Evolutionary conservation across 2,113 vertebrate genomes (phyloP).

Genomic region (Mormyrus iriodes): DNA sequence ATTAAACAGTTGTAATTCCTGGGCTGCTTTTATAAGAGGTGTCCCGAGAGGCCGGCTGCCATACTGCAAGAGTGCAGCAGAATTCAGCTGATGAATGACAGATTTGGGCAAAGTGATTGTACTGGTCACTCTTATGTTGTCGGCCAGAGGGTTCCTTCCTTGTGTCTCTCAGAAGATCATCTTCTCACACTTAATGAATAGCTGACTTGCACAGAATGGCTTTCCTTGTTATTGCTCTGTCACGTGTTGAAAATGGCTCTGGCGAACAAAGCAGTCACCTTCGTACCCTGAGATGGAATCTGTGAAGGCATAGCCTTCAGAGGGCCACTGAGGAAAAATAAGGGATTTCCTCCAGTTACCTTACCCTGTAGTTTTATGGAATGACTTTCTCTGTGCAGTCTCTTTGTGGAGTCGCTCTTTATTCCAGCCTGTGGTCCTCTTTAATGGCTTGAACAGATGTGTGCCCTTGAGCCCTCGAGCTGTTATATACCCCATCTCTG

Average conservation of each 20-base stretch:
- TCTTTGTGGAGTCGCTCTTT: conserved; percentile 41
- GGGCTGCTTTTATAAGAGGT: background rate
- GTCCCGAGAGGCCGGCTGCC: background rate
- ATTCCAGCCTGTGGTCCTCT: conserved; percentile 17
- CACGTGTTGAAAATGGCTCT: background rate
- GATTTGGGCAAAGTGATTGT: background rate
- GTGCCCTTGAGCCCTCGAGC: conserved; percentile 38
- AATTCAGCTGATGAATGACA: background rate
- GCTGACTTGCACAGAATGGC: background rate
- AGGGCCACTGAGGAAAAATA: background rate
- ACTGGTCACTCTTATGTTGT: background rate
- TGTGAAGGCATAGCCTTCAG: background rate
- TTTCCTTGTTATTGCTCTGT: background rate
- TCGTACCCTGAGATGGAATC: background rate
- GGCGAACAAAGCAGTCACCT: background rate
- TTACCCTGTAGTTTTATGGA: conserved; percentile 54
- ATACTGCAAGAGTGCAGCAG: no score
- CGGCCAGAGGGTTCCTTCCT: background rate
- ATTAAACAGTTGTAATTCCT: background rate
- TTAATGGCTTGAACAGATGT: conserved; percentile 58
- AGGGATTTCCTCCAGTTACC: conserved; percentile 49
- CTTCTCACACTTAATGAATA: background rate
- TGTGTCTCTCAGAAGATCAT: background rate
- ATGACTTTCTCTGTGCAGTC: conserved; percentile 45
- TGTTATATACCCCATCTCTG: conserved; percentile 34